These are phyloP conservation scores for Acronicta leporina DNA, from an alignment of 2,888 invertebrate genomes.

Conservation along the genomic window DNA sequence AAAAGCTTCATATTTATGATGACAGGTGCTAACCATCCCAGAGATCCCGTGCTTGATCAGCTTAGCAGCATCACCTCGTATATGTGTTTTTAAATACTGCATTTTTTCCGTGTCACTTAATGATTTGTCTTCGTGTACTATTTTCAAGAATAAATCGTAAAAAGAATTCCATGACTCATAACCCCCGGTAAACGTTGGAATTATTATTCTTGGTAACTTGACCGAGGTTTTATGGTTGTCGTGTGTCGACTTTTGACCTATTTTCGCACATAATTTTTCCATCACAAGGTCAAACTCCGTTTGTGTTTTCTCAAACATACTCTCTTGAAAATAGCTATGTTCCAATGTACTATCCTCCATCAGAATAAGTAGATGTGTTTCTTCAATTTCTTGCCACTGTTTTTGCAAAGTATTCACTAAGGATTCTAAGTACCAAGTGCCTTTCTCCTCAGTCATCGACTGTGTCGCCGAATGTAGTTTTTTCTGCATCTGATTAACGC, in stretches of 20 bases:
- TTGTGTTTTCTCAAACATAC: not conserved
- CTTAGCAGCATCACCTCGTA: not conserved
- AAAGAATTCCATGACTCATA: not conserved
- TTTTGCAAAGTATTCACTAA: not conserved
- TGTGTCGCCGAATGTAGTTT: not conserved
- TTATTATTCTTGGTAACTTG: not conserved
- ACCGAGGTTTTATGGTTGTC: not conserved
- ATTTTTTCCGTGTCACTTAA: not conserved
- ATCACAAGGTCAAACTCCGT: not conserved
- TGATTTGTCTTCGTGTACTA: conserved; percentile 1
- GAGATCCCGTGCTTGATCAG: conserved; percentile 1
- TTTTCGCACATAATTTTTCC: not conserved
- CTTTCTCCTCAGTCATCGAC: not conserved
- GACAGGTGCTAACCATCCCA: too few species aligned
- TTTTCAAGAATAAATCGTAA: conserved; percentile 3
- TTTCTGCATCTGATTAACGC: not conserved
- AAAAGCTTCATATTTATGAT: conserved; percentile 11
- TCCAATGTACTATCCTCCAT: not conserved
- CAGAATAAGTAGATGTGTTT: not conserved
- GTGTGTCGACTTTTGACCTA: not conserved
- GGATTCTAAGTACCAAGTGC: not conserved
- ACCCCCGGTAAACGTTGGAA: not conserved
- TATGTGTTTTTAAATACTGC: conserved; percentile 1
- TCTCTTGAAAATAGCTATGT: not conserved
- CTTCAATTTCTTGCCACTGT: conserved; percentile 1